Base-by-base conservation (phyloP, 2,113 vertebrate species). In the Pangasianodon gigas region DNA sequence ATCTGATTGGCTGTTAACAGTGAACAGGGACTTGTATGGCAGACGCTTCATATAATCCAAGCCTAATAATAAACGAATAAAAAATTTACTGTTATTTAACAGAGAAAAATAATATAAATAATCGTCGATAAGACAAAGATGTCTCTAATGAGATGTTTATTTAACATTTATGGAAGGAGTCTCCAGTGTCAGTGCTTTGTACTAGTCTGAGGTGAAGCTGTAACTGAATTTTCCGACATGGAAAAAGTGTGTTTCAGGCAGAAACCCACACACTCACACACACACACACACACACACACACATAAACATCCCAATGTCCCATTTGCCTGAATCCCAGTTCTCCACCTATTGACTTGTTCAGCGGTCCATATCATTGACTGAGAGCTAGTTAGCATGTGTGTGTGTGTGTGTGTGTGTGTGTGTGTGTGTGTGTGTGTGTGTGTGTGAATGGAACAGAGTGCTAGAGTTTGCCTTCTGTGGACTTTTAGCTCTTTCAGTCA, bases 341-440 rank as follows among this genome's bases (percentile, higher is more conserved):
- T 84, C 75, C 79, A 80, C 48, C 48, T 85, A 91, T 91, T 71
- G 90, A 91, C 77, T 82, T 29, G 44, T 90, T 90, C 74, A 89
- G 79, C 62, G 65, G 85, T 90, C 90, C 87, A 92, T 88, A 90
- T 41, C 75, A 89, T 90, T 92, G 92, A 91, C 58, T 37, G 87
- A 75, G 56, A 85, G 56, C 51, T 60, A 77, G 85, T 81, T 46
- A 9, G 85, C 24, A 14, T 54, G 44, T 58, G 29, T 74, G 81
- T 52, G 37, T 44, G 32, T 83, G 79, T 46, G 32, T 56, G 54
- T 41, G 24, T 54, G 29, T 16, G 52, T 44, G 52, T 74, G 37
- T 41, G 89, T 29, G 89, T 71, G 79, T 46, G 81, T 46, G 52
- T 14, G 37, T 84, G 69, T 32, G 29, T 87, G 52, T 52, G 56